Evolutionary conservation across 2,113 vertebrate genomes (phyloP).

Genomic region (Lophius piscatorius): DNA sequence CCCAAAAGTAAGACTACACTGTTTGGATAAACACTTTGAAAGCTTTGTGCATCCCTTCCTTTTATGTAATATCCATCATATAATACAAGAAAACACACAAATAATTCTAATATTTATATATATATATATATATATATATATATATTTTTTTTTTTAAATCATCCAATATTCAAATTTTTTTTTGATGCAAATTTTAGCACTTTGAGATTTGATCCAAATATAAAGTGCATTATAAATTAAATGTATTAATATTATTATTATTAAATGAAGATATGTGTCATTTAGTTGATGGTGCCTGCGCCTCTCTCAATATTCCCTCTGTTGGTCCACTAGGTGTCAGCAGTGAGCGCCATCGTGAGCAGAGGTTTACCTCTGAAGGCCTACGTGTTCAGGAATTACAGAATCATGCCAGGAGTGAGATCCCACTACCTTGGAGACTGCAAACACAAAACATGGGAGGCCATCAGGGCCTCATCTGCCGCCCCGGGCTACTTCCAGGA

Average conservation of each 20-base stretch:
- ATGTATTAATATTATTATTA: too few relatives aligned
- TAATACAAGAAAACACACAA: too few relatives aligned
- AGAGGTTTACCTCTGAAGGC: slow-evolving; percentile 92
- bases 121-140: too few relatives aligned
- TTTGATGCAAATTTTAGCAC: too few relatives aligned
- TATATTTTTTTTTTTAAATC: too few relatives aligned
- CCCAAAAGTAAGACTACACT: slow-evolving; percentile 86
- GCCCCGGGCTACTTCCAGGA: slow-evolving; percentile 98
- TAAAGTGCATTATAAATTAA: too few relatives aligned
- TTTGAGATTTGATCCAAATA: too few relatives aligned
- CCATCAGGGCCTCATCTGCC: slow-evolving; percentile 94
- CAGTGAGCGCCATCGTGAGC: slow-evolving; percentile 94
- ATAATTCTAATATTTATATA: too few relatives aligned
- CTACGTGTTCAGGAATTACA: slow-evolving; percentile 95
- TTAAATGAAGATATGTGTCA: neutral
- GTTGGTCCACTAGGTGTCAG: slow-evolving; percentile 86
- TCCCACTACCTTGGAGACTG: slow-evolving; percentile 95
- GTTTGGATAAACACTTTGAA: neutral
- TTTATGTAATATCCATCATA: too few relatives aligned
- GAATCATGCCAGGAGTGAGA: slow-evolving; percentile 89
- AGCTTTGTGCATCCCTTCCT: too few relatives aligned
- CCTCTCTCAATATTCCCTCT: neutral
- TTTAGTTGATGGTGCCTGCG: neutral
- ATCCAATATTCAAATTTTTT: too few relatives aligned
- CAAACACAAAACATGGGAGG: slow-evolving; percentile 95